Percentiles rank a stretch among this genome's conserved stretches.
These are phyloP conservation scores for Eremobia ochroleuca DNA, from an alignment of 2,888 invertebrate species.

Conservation along the genomic window DNA sequence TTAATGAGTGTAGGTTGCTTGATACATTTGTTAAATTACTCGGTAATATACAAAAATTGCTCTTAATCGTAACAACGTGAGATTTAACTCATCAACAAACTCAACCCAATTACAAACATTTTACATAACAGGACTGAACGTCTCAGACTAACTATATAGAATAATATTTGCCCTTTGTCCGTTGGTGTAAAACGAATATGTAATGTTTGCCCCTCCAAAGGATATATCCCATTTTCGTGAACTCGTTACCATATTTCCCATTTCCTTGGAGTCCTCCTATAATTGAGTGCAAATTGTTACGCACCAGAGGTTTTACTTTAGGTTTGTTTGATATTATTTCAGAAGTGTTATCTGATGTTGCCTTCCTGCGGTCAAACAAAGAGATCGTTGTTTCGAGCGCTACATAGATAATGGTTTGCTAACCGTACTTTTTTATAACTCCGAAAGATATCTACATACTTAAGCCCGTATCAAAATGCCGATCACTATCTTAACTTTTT, in stretches of 20 bases:
- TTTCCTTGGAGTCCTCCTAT: slow-evolving; percentile 66
- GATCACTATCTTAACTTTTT: slow-evolving; percentile 83
- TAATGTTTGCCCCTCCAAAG: slow-evolving; percentile 50
- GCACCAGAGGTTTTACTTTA: slow-evolving; percentile 51
- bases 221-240: slow-evolving; percentile 55
- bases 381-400: slow-evolving; percentile 56
- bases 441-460: slow-evolving; percentile 68
- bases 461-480: slow-evolving; percentile 77
- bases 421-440: slow-evolving; percentile 60
- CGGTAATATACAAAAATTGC: slow-evolving; percentile 37
- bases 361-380: slow-evolving; percentile 26
- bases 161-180: slow-evolving; percentile 50
- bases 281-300: slow-evolving; percentile 69
- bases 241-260: slow-evolving; percentile 68
- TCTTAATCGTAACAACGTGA: slow-evolving; percentile 30
- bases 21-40: slow-evolving; percentile 53
- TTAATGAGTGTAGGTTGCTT: slow-evolving; percentile 43
- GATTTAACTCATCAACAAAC: slow-evolving; percentile 34
- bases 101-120: slow-evolving; percentile 44
- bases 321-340: slow-evolving; percentile 51
- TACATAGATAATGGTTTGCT: slow-evolving; percentile 59
- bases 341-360: slow-evolving; percentile 25
- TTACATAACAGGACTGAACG: slow-evolving; percentile 28
- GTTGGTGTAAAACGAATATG: slow-evolving; percentile 46
- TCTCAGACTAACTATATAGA: slow-evolving; percentile 15